Evolutionary conservation across 1,140 invertebrate genomes (phyloP), one percentile per base, ranked within the genome.

Genomic region (Leptoteleia sp.): DNA sequence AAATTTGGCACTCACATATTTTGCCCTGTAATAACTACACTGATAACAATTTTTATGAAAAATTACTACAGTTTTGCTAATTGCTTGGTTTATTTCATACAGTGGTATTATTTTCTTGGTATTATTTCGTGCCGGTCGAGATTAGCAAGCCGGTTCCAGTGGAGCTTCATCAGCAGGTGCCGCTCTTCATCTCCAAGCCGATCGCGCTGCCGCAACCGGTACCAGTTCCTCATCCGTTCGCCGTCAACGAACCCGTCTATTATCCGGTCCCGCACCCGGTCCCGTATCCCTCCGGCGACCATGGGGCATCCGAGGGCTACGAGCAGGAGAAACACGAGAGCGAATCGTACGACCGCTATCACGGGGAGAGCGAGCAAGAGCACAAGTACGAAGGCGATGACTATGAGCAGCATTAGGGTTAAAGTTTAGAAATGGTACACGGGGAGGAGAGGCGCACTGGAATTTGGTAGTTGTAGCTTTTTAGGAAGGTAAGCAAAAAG

Each of bases 51-150:
- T n/a, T n/a, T n/a, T n/a, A n/a, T n/a, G n/a, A n/a, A n/a, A n/a
- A n/a, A n/a, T n/a, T n/a, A n/a, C n/a, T n/a, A n/a, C n/a, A n/a
- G n/a, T n/a, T n/a, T n/a, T n/a, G n/a, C n/a, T n/a, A n/a, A n/a
- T n/a, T n/a, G n/a, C n/a, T n/a, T n/a, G n/a, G n/a, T n/a, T n/a
- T n/a, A n/a, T n/a, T n/a, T n/a, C n/a, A n/a, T n/a, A n/a, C n/a
- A n/a, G n/a, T n/a, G n/a, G n/a, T n/a, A n/a, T n/a, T n/a, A n/a
- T n/a, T n/a, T n/a, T n/a, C n/a, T n/a, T n/a, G n/a, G n/a, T n/a
- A n/a, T n/a, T n/a, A n/a, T n/a, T n/a, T n/a, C 15, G 86, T 90
- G 43, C 89, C 91, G 1, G 83, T 91, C 25, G 84, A 88, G 61
- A 77, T 90, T 15, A 82, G 83, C 16, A 90, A 85, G 81, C 83